Percentiles rank a stretch among this genome's conserved stretches.
Conservation (phyloP, 2,113 vertebrate species). For the Struthidea cinerea region DNA sequence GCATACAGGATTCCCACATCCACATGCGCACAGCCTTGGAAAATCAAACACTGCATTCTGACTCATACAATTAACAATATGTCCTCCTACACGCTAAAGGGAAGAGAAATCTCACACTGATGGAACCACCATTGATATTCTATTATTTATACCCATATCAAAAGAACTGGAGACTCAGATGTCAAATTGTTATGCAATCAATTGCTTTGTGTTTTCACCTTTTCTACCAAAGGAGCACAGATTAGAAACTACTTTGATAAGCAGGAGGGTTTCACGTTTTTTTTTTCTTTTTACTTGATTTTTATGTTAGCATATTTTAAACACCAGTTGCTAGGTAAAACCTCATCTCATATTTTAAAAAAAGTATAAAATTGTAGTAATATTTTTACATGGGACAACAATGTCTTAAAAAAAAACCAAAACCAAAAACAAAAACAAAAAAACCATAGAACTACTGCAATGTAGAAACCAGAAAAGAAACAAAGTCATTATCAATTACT, state of each 20-base stretch:
- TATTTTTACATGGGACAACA: neutral
- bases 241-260: neutral
- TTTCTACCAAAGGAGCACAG: neutral
- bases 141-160: neutral
- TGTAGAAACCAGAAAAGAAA: neutral
- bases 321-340: neutral
- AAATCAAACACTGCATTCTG: neutral
- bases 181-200: neutral
- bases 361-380: neutral
- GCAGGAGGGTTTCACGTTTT: fast-evolving
- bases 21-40: neutral
- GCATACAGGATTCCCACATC: neutral
- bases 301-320: neutral
- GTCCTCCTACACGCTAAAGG: neutral
- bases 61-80: neutral
- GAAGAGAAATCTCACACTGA: neutral
- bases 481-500: neutral
- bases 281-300: neutral
- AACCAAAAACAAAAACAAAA: too few relatives aligned
- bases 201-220: neutral
- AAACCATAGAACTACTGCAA: fast-evolving
- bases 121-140: neutral
- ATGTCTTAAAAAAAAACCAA: fast-evolving
- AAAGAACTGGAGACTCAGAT: neutral
- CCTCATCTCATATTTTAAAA: neutral